Evolutionary conservation across 2,888 invertebrate species (phyloP), one percentile per base, ranked within the genome.

Genomic region (Sipha maydis): DNA sequence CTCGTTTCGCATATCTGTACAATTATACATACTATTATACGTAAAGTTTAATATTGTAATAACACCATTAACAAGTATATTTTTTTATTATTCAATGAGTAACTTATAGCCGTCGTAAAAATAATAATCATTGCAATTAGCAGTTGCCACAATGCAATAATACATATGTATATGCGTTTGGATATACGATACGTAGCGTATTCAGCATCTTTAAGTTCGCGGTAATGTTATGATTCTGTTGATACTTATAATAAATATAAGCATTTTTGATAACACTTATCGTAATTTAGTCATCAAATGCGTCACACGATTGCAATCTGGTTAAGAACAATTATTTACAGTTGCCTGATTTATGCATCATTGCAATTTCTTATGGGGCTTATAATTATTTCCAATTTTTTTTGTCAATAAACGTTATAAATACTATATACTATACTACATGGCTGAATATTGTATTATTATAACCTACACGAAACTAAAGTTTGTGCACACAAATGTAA

Each of bases 201-300:
- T 77, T 77, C 85, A 85, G 85, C 85, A 77, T 85, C 85, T 77
- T 69, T 25, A 67, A 69, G 85, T 85, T 77, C 77, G 67, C 85
- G 48, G 76, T 85, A 85, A 67, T n/a, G 56, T 71, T 19, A 54
- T 41, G 75, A 84, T 84, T 75, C 61, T 67, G 84, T 84, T 31
- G 48, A 77, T 41, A 67, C 48, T 8, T 17, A 14, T 48, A 48
- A 85, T 78, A 69, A 77, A 48, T 54, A 19, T 69, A 78, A 77
- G 67, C 67, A 41, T 8, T 77, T 75, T 76, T 61, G 84, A 77
- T 85, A 78, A 67, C 85, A 17, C 56, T 21, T 61, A 25, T 71
- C 41, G 69, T 48, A 76, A 73, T 75, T 34, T 56, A 84, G 75
- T 84, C 83, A 76, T 84, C 83, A 56, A 61, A 61, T 84, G 83